Percentiles rank a stretch among this genome's conserved stretches.
These are phyloP conservation scores for Seira ritae DNA, from an alignment of 2,888 invertebrate species.

Conservation along the genomic window DNA sequence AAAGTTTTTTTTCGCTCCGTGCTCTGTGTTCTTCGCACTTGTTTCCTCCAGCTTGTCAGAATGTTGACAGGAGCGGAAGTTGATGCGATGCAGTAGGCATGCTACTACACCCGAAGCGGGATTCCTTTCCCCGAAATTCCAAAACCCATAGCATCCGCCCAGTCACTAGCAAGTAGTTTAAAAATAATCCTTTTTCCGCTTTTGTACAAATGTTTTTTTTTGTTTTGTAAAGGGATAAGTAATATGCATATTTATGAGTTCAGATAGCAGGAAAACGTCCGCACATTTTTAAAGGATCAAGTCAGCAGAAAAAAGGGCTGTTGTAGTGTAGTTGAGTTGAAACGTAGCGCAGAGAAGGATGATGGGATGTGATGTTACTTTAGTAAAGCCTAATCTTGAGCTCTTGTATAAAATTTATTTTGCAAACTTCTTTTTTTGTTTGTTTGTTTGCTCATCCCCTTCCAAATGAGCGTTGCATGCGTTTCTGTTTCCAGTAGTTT, in stretches of 20 bases:
- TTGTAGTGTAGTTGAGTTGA: no score
- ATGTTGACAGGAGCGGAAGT: slow-evolving; percentile 17
- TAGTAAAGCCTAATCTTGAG: not conserved
- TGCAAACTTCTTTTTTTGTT: slow-evolving; percentile 9
- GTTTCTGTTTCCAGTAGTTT: not conserved
- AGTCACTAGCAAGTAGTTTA: not conserved
- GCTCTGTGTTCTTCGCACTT: not conserved
- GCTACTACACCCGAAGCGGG: not conserved
- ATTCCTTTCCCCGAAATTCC: not conserved
- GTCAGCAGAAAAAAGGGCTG: not conserved
- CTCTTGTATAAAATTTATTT: slow-evolving; percentile 8
- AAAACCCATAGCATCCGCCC: not conserved
- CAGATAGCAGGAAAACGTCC: not conserved
- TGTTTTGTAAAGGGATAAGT: slow-evolving; percentile 1
- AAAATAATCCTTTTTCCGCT: slow-evolving; percentile 9
- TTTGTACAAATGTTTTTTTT: not conserved
- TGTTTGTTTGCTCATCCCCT: not conserved
- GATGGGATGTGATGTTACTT: not conserved
- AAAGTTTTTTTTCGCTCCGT: not conserved
- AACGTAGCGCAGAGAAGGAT: slow-evolving; percentile 3
- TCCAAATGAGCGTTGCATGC: not conserved
- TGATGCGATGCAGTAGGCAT: slow-evolving; percentile 19
- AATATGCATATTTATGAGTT: slow-evolving; percentile 38
- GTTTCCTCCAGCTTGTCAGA: slow-evolving; percentile 13
- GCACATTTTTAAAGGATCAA: slow-evolving; percentile 6